phyloP scores from a whole-genome alignment of 1,140 invertebrate species.

The Lysiphlebus fabarum region DNA sequence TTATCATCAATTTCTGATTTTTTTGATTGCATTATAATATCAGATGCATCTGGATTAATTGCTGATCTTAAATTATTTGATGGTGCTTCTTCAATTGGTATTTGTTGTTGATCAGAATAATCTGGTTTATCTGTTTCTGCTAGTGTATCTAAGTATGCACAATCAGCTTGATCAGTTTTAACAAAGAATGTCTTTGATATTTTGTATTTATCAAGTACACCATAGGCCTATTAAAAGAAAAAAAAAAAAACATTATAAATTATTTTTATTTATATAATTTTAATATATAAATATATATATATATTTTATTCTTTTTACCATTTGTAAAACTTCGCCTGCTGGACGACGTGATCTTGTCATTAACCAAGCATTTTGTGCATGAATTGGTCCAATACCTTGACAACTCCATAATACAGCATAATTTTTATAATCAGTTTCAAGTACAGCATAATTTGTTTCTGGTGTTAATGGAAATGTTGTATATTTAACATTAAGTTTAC shows the following conservation, averaged over 20 bases:
- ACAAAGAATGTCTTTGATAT: slow-evolving; percentile 73
- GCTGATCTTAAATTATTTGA: slow-evolving; percentile 25
- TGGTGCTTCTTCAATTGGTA: slow-evolving; percentile 9
- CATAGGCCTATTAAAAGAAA: slow-evolving; percentile 57
- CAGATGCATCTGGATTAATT: slow-evolving; percentile 28
- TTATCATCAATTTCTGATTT: slow-evolving; percentile 25
- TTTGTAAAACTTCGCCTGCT: slow-evolving; percentile 61
- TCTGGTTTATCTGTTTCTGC: slow-evolving; percentile 21
- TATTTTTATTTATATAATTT: background rate
- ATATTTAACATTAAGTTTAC: slow-evolving; percentile 69
- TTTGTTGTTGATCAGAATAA: background rate
- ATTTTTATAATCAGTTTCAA: slow-evolving; percentile 73
- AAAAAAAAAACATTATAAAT: background rate
- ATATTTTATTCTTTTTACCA: too few species aligned
- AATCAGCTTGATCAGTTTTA: slow-evolving; percentile 72
- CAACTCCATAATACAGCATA: slow-evolving; percentile 77
- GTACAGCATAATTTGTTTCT: slow-evolving; percentile 66
- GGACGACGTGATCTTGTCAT: slow-evolving; percentile 67
- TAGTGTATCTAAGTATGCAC: slow-evolving; percentile 53
- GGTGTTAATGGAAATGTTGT: slow-evolving; percentile 64
- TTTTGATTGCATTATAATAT: slow-evolving; percentile 28
- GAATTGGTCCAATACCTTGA: slow-evolving; percentile 64
- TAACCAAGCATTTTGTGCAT: slow-evolving; percentile 73
- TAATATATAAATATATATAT: too few species aligned
- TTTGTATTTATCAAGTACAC: slow-evolving; percentile 68